Conservation (phyloP, 1,140 invertebrate species). For the Yoshiicerus persimilis region DNA sequence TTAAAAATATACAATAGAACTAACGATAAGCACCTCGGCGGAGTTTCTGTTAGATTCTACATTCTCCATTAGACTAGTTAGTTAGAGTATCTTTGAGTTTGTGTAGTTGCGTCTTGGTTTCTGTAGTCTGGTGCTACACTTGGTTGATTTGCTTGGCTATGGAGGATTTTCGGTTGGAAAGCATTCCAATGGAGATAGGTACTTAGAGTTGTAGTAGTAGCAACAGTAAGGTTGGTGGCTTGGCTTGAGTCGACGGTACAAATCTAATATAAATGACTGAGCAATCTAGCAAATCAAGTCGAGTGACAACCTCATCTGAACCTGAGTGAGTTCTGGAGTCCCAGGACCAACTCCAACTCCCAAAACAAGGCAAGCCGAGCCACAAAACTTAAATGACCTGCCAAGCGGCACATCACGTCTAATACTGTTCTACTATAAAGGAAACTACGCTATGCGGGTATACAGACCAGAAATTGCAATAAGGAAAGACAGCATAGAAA, state of each 20-base stretch:
- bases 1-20: no score
- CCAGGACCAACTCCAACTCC: conserved; percentile 8
- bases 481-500: background rate
- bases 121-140: background rate
- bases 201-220: background rate
- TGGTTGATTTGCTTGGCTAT: background rate
- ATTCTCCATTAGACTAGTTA: background rate
- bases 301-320: conserved; percentile 29
- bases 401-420: conserved; percentile 22
- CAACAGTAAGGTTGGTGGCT: background rate
- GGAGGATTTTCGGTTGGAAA: background rate
- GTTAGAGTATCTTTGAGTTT: conserved; percentile 18
- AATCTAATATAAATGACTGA: conserved; percentile 32
- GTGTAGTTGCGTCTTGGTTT: background rate
- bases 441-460: background rate
- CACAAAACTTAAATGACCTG: conserved; percentile 29
- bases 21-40: no score
- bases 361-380: conserved; percentile 11
- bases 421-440: background rate
- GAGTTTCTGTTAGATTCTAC: no score
- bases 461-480: background rate
- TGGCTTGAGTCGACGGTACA: background rate
- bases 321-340: conserved; percentile 21
- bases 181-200: background rate
- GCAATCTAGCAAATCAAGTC: conserved; percentile 27